Evolutionary conservation across 2,797 vertebrate genomes (phyloP), one percentile per base, ranked within the genome.

Genomic region (Chanos chanos): DNA sequence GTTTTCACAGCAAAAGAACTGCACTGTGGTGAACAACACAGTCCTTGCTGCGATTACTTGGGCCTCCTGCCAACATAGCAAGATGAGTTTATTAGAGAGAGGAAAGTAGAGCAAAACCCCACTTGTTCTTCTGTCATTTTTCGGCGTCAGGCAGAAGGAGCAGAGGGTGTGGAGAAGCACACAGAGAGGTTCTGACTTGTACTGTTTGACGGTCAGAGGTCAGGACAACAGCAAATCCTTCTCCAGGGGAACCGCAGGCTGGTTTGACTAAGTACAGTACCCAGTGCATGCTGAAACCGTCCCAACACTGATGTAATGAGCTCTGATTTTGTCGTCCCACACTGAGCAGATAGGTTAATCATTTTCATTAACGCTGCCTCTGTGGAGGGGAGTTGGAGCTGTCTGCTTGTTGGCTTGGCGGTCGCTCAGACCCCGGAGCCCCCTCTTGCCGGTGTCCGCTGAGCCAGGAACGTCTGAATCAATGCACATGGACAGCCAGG

Each of bases 1-100:
- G 79, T 86, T 86, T 86, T 85, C 81, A 77, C 78, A 77, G 83
- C 44, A 74, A 83, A 85, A 87, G 78, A 82, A 78, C 78, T 77
- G 79, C 34, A 65, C 77, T 75, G 77, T 79, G 56, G 69, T 66
- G 75, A 78, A 85, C 77, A 81, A 83, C 72, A 73, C 70, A 82
- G 74, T 66, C 64, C 65, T 41, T 64, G 73, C 82, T 78, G 80
- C 73, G 61, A 86, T 80, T 78, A 81, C 76, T 70, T 58, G 64
- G 84, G 85, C 79, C 77, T 73, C 65, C 64, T 67, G 85, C 87
- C 87, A 90, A 81, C 70, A 47, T 63, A 78, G 79, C 69, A 80
- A 75, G 80, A 87, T 84, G 80, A 85, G 81, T 81, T 79, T 79
- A 82, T 80, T 57, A 64, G 66, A 72, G 73, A 71, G 64, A 72